A percentile compares a stretch with the other conserved stretches of the same genome.
Conservation (phyloP, 1,140 invertebrate species). For the Nephotettix cincticeps region DNA sequence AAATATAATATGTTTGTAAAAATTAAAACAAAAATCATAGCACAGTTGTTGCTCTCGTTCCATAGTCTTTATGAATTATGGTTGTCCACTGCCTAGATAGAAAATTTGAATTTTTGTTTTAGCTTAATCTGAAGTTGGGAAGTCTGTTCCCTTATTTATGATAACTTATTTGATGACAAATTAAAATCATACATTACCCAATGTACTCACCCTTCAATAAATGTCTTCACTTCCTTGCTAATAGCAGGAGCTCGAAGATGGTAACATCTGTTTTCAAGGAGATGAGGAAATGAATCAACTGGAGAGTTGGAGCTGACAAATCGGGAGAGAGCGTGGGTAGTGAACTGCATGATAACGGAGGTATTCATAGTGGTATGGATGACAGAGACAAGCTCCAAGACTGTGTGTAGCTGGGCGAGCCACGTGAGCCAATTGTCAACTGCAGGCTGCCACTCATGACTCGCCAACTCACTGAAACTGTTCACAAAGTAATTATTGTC, state of each 20-base stretch:
- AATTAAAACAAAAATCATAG: too few species aligned
- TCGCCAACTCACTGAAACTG: background rate
- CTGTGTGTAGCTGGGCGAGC: constrained; percentile 5
- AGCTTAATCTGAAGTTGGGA: too few species aligned
- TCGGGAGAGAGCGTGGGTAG: background rate
- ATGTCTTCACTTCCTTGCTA: background rate
- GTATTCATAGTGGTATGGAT: background rate
- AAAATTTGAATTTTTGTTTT: too few species aligned
- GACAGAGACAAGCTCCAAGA: background rate
- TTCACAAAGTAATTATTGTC: too few species aligned
- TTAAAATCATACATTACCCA: too few species aligned
- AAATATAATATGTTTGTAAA: too few species aligned
- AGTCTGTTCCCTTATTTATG: too few species aligned
- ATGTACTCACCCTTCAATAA: constrained; percentile 8
- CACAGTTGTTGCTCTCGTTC: too few species aligned
- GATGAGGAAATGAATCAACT: background rate
- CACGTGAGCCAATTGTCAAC: background rate
- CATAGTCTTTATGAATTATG: too few species aligned
- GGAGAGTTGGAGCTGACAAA: background rate
- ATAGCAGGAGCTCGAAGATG: background rate
- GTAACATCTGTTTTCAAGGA: background rate
- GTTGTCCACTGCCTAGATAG: too few species aligned
- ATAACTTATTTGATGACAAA: too few species aligned
- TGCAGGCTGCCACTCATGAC: background rate
- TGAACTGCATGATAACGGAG: background rate